phyloP scores from a whole-genome alignment of 2,888 invertebrate species.

The Ypsolopha sequella region DNA sequence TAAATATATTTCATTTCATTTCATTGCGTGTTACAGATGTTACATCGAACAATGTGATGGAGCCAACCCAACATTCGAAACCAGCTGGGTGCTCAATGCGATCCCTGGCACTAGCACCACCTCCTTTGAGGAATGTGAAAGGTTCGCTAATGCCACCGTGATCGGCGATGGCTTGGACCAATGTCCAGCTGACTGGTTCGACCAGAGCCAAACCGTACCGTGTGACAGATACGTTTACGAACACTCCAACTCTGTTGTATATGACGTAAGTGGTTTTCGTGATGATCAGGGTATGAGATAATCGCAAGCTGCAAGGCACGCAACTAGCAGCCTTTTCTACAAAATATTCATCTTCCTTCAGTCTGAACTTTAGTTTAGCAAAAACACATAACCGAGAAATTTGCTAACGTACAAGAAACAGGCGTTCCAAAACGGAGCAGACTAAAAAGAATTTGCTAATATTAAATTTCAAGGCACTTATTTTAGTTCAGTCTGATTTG shows the following conservation, averaged over 20 bases:
- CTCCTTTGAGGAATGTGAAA: conserved; percentile 38
- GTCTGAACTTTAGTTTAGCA: too few relatives aligned
- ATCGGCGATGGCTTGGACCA: background rate
- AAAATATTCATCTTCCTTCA: too few relatives aligned
- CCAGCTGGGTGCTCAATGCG: conserved; percentile 41
- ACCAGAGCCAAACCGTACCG: conserved; percentile 19
- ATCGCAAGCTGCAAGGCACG: too few relatives aligned
- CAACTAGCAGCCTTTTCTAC: too few relatives aligned
- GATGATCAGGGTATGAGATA: background rate
- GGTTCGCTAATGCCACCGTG: conserved; percentile 26
- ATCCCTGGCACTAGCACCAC: conserved; percentile 27
- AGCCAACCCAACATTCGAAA: conserved; percentile 28
- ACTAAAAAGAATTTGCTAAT: too few relatives aligned
- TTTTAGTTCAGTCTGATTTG: background rate
- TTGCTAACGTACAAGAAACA: too few relatives aligned
- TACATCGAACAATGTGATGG: conserved; percentile 43
- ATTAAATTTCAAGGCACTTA: too few relatives aligned
- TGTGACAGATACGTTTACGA: conserved; percentile 45
- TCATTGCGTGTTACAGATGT: conserved; percentile 32
- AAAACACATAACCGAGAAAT: too few relatives aligned
- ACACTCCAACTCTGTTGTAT: conserved; percentile 44
- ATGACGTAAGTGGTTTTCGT: conserved; percentile 40
- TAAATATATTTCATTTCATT: too few relatives aligned
- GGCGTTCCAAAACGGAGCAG: too few relatives aligned
- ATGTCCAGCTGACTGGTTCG: conserved; percentile 34